Conservation (phyloP, 2,113 vertebrate species). For the Sciurus niger region DNA sequence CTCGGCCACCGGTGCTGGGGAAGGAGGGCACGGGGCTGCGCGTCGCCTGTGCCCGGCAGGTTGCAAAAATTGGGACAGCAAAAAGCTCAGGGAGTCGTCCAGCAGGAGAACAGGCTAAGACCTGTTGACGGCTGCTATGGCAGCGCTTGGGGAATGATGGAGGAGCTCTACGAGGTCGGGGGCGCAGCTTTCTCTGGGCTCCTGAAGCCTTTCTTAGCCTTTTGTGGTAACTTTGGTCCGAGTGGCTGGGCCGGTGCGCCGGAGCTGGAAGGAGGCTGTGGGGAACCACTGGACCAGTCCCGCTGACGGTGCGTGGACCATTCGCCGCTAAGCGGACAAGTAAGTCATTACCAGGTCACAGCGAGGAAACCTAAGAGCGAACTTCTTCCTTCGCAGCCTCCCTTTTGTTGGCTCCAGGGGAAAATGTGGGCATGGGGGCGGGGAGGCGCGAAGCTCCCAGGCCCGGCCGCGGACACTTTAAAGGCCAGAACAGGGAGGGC, state of each 20-base stretch:
- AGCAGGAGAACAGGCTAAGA: background rate
- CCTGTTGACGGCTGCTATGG: conserved; percentile 74
- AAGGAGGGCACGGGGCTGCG: background rate
- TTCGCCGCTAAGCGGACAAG: background rate
- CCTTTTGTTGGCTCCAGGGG: conserved; percentile 70
- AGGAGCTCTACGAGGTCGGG: background rate
- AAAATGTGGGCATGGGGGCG: conserved; percentile 47
- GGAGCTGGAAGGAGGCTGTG: background rate
- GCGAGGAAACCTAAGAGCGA: conserved; percentile 1
- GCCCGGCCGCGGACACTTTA: background rate
- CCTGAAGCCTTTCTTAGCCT: background rate
- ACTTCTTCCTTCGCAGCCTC: conserved; percentile 61
- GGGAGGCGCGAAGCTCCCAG: conserved; percentile 57
- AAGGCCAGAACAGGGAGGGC: conserved; percentile 41
- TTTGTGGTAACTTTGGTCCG: conserved; percentile 63
- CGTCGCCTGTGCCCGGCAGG: conserved; percentile 20
- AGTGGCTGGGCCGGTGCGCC: background rate
- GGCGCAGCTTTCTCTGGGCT: background rate
- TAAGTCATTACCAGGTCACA: background rate
- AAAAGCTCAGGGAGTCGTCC: background rate
- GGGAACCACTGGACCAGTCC: background rate
- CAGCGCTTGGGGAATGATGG: background rate
- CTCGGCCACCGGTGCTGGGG: background rate
- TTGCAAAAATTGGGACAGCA: background rate
- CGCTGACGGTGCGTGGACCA: background rate